phyloP scores from a whole-genome alignment of 1,140 invertebrate genomes.

The Penaeus chinensis region DNA sequence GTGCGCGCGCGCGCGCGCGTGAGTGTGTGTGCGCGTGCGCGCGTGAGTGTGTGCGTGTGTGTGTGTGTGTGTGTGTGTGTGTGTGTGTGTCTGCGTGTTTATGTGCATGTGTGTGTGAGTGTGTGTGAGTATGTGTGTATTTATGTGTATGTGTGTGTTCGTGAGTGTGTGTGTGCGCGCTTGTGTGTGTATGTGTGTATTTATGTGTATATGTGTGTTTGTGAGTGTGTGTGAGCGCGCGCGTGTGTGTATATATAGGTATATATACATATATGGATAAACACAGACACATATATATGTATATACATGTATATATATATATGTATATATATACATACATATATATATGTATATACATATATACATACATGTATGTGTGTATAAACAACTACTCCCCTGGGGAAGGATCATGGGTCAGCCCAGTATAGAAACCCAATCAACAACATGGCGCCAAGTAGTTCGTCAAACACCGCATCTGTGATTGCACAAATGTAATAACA shows the following conservation, averaged over 20 bases:
- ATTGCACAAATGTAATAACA: too few relatives aligned
- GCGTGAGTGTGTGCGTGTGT: neutral
- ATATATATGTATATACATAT: neutral
- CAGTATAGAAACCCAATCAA: too few relatives aligned
- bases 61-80: neutral
- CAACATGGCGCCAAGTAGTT: too few relatives aligned
- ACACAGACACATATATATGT: neutral
- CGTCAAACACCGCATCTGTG: too few relatives aligned
- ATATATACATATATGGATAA: neutral
- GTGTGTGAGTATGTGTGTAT: neutral
- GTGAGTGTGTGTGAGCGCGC: neutral
- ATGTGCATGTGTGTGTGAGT: neutral
- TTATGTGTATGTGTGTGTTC: neutral
- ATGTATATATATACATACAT: constrained; percentile 13
- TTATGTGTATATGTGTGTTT: too few relatives aligned
- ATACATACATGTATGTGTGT: too few relatives aligned
- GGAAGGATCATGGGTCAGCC: too few relatives aligned
- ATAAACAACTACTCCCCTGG: too few relatives aligned
- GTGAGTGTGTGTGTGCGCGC: neutral
- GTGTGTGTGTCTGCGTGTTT: neutral
- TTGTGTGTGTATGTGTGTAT: neutral
- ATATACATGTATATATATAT: constrained; percentile 16
- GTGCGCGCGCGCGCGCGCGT: too few relatives aligned
- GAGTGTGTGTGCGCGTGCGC: neutral
- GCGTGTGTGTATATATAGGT: neutral